Conservation (phyloP, 35 echinoderm and acorn worm species). For the Acanthaster planci region DNA sequence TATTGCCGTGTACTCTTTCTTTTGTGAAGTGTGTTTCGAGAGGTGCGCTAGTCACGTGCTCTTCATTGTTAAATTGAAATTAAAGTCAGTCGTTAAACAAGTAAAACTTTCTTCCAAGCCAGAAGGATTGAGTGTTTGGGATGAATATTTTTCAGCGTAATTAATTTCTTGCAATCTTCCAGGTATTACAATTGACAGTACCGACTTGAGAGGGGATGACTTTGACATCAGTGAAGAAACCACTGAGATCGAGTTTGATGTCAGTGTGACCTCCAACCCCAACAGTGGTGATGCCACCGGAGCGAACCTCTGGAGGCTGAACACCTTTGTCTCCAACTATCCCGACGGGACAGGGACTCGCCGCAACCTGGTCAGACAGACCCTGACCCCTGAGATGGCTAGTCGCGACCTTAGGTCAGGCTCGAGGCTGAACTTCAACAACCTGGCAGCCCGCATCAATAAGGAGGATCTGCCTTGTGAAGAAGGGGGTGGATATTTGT, state of each 20-base stretch:
- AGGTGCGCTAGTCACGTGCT: too few species aligned
- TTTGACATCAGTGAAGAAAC: slow-evolving; percentile 21
- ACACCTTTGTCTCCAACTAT: slow-evolving; percentile 52
- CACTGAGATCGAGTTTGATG: slow-evolving; percentile 61
- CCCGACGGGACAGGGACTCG: slow-evolving; percentile 38
- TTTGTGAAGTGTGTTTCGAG: too few species aligned
- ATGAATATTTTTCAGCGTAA: neutral
- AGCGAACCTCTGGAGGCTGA: slow-evolving; percentile 70
- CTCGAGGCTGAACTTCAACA: slow-evolving; percentile 52
- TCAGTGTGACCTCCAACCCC: slow-evolving; percentile 58
- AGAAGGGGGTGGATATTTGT: slow-evolving; percentile 53
- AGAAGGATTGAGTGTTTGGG: neutral
- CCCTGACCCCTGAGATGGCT: slow-evolving; percentile 52
- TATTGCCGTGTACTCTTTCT: too few species aligned
- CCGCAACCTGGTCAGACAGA: slow-evolving; percentile 42
- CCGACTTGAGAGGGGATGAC: slow-evolving; percentile 30
- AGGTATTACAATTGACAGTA: slow-evolving; percentile 73
- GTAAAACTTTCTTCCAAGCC: neutral
- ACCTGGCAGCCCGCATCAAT: slow-evolving; percentile 59
- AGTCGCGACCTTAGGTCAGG: slow-evolving; percentile 47
- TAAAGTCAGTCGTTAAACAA: too few species aligned
- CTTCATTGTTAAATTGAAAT: too few species aligned
- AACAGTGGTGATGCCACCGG: slow-evolving; percentile 56
- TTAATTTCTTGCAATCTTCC: neutral
- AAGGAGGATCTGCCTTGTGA: slow-evolving; percentile 53